Evolutionary conservation across 2,113 vertebrate genomes (phyloP).

Genomic region (Cebidichthys violaceus): DNA sequence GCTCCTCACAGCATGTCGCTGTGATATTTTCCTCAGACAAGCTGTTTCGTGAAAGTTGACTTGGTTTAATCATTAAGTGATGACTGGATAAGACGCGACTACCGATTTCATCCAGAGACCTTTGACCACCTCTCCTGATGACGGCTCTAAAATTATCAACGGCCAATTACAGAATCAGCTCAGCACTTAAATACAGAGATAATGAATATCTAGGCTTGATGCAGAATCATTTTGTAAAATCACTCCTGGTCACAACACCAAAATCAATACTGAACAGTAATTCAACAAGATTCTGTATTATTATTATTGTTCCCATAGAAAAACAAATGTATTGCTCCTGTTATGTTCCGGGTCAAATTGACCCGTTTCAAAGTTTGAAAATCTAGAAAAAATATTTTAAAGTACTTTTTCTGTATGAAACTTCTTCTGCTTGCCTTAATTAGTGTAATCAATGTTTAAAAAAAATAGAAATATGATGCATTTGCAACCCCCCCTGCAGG

Average conservation of each 20-base stretch:
- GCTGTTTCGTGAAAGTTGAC: background rate
- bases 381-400: too few species aligned
- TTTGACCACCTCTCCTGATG: constrained; percentile 53
- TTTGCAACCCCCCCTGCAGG: too few species aligned
- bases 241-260: background rate
- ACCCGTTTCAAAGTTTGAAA: too few species aligned
- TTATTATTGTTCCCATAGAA: background rate
- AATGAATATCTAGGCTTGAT: background rate
- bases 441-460: too few species aligned
- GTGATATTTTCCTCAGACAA: background rate
- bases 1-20: background rate
- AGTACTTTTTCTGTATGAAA: too few species aligned
- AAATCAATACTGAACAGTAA: background rate
- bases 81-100: background rate
- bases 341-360: too few species aligned
- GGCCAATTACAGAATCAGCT: constrained; percentile 12
- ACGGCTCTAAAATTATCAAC: constrained; percentile 1
- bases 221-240: background rate
- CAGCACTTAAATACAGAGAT: constrained; percentile 30
- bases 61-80: constrained; percentile 62
- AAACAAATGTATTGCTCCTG: background rate
- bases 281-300: background rate
- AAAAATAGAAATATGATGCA: too few species aligned
- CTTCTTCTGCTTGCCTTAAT: too few species aligned
- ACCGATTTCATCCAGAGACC: constrained; percentile 30